Percentiles rank a stretch among this genome's conserved stretches.
These are phyloP conservation scores for Spinibarbus caldwelli DNA, from an alignment of 2,797 vertebrate genomes.

Conservation along the genomic window DNA sequence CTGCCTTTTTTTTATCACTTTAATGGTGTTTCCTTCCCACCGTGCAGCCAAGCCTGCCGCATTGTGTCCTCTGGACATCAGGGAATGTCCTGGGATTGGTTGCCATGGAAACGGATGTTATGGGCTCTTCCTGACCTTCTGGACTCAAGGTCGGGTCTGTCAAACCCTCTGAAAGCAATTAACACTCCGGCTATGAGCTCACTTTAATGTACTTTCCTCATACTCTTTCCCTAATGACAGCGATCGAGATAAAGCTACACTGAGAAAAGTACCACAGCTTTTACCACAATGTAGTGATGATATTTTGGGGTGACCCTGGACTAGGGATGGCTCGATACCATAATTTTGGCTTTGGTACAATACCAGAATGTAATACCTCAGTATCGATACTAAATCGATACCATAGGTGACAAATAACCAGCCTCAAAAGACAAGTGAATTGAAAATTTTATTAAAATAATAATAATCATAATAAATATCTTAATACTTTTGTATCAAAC, in stretches of 20 bases:
- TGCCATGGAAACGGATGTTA: conserved; percentile 37
- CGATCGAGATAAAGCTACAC: neutral
- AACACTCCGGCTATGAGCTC: neutral
- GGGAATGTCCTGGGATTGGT: neutral
- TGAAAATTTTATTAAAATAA: too few species aligned
- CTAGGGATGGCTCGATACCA: too few species aligned
- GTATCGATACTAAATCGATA: too few species aligned
- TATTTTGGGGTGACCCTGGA: too few species aligned
- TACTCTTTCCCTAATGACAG: neutral
- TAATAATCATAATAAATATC: too few species aligned
- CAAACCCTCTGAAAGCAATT: neutral
- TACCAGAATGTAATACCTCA: too few species aligned
- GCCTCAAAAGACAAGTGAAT: too few species aligned
- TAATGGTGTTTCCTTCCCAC: conserved; percentile 47
- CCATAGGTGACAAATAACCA: too few species aligned
- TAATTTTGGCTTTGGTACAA: too few species aligned
- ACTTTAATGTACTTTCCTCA: neutral
- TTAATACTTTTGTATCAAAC: too few species aligned
- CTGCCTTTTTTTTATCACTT: too few species aligned
- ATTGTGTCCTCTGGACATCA: conserved; percentile 25
- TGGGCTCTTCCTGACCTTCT: conserved; percentile 15
- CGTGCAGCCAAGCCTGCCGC: neutral
- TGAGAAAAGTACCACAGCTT: neutral
- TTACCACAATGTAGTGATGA: too few species aligned
- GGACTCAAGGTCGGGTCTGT: neutral